Conservation (phyloP, 2,888 invertebrate genomes). For the Julus scanicus region DNA sequence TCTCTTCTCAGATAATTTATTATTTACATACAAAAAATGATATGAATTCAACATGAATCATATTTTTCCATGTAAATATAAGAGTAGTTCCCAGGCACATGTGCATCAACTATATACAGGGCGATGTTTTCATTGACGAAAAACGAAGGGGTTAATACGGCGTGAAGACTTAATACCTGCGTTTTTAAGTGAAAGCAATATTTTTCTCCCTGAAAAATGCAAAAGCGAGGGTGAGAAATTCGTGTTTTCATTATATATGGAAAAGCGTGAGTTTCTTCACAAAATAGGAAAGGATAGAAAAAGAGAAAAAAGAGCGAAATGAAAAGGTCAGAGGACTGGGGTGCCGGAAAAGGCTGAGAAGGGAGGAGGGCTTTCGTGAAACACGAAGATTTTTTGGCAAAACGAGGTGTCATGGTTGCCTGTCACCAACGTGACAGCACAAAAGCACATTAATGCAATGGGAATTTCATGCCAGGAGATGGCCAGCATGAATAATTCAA, state of each 20-base stretch:
- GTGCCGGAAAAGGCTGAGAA: not conserved
- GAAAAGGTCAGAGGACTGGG: conserved; percentile 3
- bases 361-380: not conserved
- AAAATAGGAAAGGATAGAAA: not conserved
- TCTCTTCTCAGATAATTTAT: no score
- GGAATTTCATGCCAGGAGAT: conserved; percentile 19
- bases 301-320: not conserved
- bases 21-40: no score
- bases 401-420: conserved; percentile 19
- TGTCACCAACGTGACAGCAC: conserved; percentile 19
- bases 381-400: not conserved
- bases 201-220: not conserved
- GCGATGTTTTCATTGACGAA: not conserved
- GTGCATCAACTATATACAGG: not conserved
- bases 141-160: not conserved
- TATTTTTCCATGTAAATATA: no score
- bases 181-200: not conserved
- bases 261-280: not conserved
- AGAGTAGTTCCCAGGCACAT: no score
- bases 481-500: conserved; percentile 19
- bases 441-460: not conserved
- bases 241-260: not conserved
- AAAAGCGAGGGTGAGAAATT: conserved; percentile 7
- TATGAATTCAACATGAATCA: no score
- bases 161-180: not conserved